Base-by-base conservation (phyloP, 2,888 invertebrate genomes). In the Pogonocherus hispidulus region DNA sequence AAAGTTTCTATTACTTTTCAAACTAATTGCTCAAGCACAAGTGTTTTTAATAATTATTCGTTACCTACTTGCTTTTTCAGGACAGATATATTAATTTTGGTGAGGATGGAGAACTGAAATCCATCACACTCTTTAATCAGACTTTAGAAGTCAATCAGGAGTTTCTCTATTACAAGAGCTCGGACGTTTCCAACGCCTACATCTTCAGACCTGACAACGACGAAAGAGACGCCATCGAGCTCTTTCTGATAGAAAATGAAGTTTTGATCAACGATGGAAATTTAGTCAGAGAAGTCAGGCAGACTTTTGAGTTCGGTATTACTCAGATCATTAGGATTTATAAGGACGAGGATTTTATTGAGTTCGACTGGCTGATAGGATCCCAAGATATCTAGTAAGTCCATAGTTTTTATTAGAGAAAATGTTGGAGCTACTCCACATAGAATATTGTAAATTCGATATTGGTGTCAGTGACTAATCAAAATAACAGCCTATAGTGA, bases 261-360 rank as follows among this genome's bases (percentile, higher is more conserved):
- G 96, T 32, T 93, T 94, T 83, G 70, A 83, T 83, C 0, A 70
- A 86, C 19, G 75, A 84, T 64, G 88, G 88, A 0, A 68, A 84
- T 0, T 69, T 87, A 0, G 80, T 87, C 5, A 85, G 89, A 71
- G 93, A 93, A 84, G 88, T 91, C 9, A 87, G 90, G 16, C 91
- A 92, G 75, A 80, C 84, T 2, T 90, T 91, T 73, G 88, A 86
- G 57, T 85, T 89, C 0, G 96, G 93, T 90, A 87, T 92, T 0
- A 91, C 91, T 2, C 90, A 93, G 78, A 88, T 90, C 0, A 84
- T 94, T 1, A 88, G 92, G 56, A 79, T 94, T 9, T 93, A 93
- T 75, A 86, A 86, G 6, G 86, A 87, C 9, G 78, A 81, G 52
- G 66, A 66, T 22, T 86, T 85, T 20, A 79, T 88, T 5, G 90